Evolutionary conservation across 1,140 invertebrate species (phyloP), one percentile per base, ranked within the genome.

Genomic region (Caenorhabditis tropicalis): DNA sequence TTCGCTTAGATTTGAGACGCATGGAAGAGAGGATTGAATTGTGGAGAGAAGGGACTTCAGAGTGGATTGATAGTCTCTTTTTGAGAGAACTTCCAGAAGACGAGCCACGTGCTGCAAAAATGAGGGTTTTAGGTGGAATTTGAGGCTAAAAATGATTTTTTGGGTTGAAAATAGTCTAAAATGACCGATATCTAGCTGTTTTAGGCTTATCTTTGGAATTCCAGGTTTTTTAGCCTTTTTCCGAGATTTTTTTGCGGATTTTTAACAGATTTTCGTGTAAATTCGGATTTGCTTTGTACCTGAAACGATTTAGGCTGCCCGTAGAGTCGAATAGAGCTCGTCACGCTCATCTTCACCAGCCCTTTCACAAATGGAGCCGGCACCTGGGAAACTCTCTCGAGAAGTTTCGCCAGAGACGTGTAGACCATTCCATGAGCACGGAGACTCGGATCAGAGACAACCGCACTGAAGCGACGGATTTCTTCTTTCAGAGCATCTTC

Each of bases 401-500:
- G 6, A 4, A 60, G 19, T n/a, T 70, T 65, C 39, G 58, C 33
- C 2, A 82, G 36, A 24, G 58, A 9, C 12, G 43, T 24, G 60
- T 82, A 82, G 31, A 43, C 43, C 43, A 70, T 48, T 31, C 60
- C 82, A 21, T 82, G 82, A 12, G 10, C 36, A 3, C 51, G 56
- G 29, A 82, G 21, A 39, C 60, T 82, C 24, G 82, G 60, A 49
- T 82, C 58, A 4, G 21, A 7, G 58, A 82, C 82, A 12, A 43
- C 36, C 2, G 3, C 58, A 4, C 39, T 36, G 43, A 82, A 82
- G 5, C 82, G 82, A 43, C 82, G 82, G 27, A 70, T 31, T 60
- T 82, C 82, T 19, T 82, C 56, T 51, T 82, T 82, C 21, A 82
- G 43, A 33, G 39, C 46, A 10, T 82, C 82, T 24, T 82, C 82